A percentile compares a stretch with the other conserved stretches of the same genome.
Evolutionary conservation across 2,888 invertebrate genomes (phyloP).

Genomic region (Ennomos erosarius): DNA sequence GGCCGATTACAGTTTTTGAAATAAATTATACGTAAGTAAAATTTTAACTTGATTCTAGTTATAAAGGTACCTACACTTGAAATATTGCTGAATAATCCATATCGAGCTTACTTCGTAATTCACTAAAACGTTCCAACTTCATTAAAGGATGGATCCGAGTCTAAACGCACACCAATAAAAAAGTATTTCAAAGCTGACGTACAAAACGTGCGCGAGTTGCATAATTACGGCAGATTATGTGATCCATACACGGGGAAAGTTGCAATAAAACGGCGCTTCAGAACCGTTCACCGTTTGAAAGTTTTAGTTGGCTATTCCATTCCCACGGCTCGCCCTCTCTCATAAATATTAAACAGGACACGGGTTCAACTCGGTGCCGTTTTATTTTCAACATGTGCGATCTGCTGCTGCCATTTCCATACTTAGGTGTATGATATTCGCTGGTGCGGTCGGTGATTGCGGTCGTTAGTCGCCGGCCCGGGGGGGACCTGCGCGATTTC

Average conservation of each 20-base stretch:
- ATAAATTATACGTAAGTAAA: no score
- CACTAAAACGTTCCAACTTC: conserved; percentile 4
- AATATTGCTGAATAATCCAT: no score
- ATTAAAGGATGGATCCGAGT: background rate
- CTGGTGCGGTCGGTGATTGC: conserved; percentile 31
- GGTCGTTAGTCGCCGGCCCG: conserved; percentile 25
- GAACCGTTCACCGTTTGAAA: conserved; percentile 57
- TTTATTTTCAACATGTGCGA: conserved; percentile 60
- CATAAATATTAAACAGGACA: conserved; percentile 67
- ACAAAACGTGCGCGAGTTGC: conserved; percentile 13
- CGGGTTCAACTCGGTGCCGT: conserved; percentile 52
- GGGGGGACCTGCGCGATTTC: conserved; percentile 21
- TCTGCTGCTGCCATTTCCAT: conserved; percentile 49
- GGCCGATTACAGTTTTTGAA: no score
- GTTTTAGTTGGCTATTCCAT: conserved; percentile 60
- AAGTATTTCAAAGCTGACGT: conserved; percentile 6
- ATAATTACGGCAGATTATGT: conserved; percentile 36
- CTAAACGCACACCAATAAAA: conserved; percentile 4
- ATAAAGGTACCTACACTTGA: no score
- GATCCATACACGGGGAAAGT: conserved; percentile 50
- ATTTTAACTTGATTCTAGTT: no score
- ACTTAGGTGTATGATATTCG: conserved; percentile 45
- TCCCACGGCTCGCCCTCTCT: conserved; percentile 44
- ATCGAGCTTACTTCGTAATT: background rate
- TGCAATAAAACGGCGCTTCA: conserved; percentile 57